Percentiles rank a stretch among this genome's conserved stretches.
Conservation (phyloP, 2,797 vertebrate species). For the Falco berigora region DNA sequence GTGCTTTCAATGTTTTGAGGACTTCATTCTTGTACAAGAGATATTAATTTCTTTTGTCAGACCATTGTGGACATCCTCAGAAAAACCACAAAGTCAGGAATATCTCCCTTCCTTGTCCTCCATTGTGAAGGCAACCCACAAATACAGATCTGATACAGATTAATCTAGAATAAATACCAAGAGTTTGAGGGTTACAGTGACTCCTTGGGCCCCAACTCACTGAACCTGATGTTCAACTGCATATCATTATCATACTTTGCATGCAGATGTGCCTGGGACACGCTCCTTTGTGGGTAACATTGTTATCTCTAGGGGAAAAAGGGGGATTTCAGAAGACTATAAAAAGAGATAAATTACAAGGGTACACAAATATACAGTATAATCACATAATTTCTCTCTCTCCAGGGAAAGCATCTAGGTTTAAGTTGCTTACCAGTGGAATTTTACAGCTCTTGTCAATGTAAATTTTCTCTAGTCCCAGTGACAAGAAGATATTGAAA, state of each 20-base stretch:
- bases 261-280: neutral
- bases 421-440: slow-evolving; percentile 2
- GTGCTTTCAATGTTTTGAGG: neutral
- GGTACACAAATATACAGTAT: slow-evolving; percentile 21
- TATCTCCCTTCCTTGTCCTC: neutral
- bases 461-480: slow-evolving; percentile 4
- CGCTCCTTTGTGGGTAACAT: neutral
- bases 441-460: slow-evolving; percentile 17
- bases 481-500: neutral
- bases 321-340: neutral
- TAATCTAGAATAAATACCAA: neutral
- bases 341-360: slow-evolving; percentile 21
- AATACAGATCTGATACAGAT: neutral
- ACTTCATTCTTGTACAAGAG: neutral
- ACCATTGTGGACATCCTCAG: neutral
- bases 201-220: neutral
- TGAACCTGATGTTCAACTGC: neutral
- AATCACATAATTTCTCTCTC: neutral
- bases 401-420: neutral
- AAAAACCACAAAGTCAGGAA: neutral
- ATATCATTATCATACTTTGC: neutral
- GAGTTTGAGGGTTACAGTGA: neutral
- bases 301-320: slow-evolving; percentile 9
- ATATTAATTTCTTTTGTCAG: neutral
- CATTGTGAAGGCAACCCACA: neutral